phyloP scores from a whole-genome alignment of 64 coral and sea anemone species.

The Trachythela sp. region DNA sequence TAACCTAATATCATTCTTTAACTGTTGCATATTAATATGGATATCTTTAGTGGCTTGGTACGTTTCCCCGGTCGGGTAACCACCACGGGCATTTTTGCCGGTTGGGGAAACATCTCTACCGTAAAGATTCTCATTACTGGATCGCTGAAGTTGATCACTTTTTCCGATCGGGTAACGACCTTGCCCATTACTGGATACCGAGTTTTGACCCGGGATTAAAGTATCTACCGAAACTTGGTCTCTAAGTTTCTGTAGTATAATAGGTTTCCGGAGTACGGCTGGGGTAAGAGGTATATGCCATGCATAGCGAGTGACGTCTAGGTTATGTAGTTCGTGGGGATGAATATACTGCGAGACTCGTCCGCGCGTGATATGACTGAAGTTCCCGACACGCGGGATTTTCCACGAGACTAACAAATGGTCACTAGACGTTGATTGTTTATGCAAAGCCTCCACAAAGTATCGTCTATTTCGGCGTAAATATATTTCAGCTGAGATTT shows the following conservation, averaged over 20 bases:
- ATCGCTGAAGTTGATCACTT: no score
- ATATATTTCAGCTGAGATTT: conserved; percentile 69
- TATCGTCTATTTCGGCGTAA: conserved; percentile 65
- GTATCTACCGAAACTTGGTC: not conserved
- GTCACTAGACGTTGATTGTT: conserved; percentile 58
- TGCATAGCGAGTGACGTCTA: conserved; percentile 72
- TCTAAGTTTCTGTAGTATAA: not conserved
- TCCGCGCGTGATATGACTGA: conserved; percentile 62
- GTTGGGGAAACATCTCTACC: no score
- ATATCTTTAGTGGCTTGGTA: no score
- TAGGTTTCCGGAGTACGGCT: not conserved
- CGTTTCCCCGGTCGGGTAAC: no score
- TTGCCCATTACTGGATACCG: no score
- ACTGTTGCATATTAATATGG: no score
- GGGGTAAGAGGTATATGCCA: conserved; percentile 67
- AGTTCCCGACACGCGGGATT: conserved; percentile 51
- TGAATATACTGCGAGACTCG: conserved; percentile 76
- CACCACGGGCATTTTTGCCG: no score
- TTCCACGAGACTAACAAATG: conserved; percentile 95
- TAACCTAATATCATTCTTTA: not conserved
- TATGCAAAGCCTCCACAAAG: conserved; percentile 88
- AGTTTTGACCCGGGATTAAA: not conserved
- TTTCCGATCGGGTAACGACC: no score
- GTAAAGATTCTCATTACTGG: no score
- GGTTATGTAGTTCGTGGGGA: conserved; percentile 27